Base-by-base conservation (phyloP, 92 coral and sea anemone genomes). In the Ricordea florida region DNA sequence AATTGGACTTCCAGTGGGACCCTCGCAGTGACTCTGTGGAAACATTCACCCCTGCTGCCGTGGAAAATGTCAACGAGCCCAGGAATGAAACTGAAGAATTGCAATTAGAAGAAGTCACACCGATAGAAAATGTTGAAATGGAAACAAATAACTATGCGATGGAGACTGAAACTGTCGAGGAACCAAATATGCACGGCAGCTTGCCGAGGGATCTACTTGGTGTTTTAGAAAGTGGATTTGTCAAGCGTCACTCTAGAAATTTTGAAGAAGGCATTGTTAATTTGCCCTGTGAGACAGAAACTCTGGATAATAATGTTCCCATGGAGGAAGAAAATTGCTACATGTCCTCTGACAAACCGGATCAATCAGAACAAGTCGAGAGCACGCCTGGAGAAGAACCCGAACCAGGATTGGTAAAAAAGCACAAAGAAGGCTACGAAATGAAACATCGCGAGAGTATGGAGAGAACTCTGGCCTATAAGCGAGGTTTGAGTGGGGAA, bases 181-280 rank as follows among this genome's bases (percentile, higher is more conserved):
- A 46, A 34, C 24, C 9, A 57, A 34, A 5, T 27, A 2, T 21
- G 59, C 27, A 8, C 16, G 62, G 62, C 3, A 24, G 61, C 42
- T 30, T 70, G 16, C 59, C 67, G 22, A 21, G 50, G 6, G 49
- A 69, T 3, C 60, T 84, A 7, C 82, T 83, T 64, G 88, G 82
- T 3, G 67, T 82, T 0, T 75, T 79, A 9, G 85, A 87, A 57
- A 87, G 84, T 40, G 97, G 97, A 7, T 83, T 79, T n/a, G 97
- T 91, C 4, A 91, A 91, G 65, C 74, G 97, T 42, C 65, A 82
- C 32, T 91, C 93, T 5, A 74, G 76, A 26, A 91, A 87, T 52
- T 91, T 91, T 66, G 97, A 91, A 76, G 97, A 77, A 33, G 93
- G 97, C 2, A 77, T 67, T 28, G 64, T 67, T n/a, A 74, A 74